Evolutionary conservation across 2,797 vertebrate species (phyloP), one percentile per base, ranked within the genome.

Genomic region (Balearica regulorum): DNA sequence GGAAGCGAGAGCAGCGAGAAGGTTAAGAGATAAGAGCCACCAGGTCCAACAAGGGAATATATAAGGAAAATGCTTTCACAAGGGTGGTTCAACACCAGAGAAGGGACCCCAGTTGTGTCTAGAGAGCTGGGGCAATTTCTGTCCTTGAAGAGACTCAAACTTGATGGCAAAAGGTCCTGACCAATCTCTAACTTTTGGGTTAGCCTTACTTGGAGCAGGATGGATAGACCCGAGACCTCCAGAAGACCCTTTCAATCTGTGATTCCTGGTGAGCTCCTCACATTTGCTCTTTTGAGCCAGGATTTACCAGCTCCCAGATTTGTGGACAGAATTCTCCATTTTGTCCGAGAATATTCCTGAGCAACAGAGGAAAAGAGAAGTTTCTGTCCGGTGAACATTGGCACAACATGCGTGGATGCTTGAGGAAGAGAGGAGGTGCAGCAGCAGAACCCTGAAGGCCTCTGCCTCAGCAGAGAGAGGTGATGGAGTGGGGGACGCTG

Each of bases 371-470:
- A 55, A 81, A 29, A 76, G 18, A 54, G 16, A 71, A 43, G 11
- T 37, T 73, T 58, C 57, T 57, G 22, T 1, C 26, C 60, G 41
- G 64, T 8, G 21, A 22, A 4, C 0, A 0, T 0, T 33, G 29
- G 57, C 61, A 55, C 26, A 22, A 11, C 8, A 69, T 2, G 4
- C 11, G 3, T 0, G 13, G 78, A 3, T 9, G 31, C 6, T 46
- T 1, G 1, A 77, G 51, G 19, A 49, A 21, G 41, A 62, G 7
- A 66, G 33, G 60, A 70, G 33, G n/a, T 75, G 54, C 18, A 68
- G 2, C 22, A 28, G 10, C 57, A 65, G 58, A 37, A 29, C 21
- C 35, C 44, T 16, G 51, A 51, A 69, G 46, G 51, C 21, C 26
- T 70, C 76, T 55, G 44, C 13, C 9, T 44, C 53, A 26, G 31